These are phyloP conservation scores for Epizoanthus rinbou DNA, from an alignment of 92 coral and sea anemone species.

Conservation along the genomic window DNA sequence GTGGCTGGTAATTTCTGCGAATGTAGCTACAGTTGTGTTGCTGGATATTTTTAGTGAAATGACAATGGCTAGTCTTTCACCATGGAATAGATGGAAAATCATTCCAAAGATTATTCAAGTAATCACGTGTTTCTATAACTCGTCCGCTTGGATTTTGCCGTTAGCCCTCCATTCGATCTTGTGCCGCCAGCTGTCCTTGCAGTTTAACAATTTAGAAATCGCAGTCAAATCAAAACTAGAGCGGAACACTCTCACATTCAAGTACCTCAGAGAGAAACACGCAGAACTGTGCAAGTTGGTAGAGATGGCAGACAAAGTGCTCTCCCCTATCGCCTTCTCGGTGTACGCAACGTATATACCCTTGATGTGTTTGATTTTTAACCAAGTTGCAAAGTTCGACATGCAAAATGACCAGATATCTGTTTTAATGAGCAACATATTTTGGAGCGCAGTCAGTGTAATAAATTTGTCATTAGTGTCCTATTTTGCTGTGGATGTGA, in stretches of 20 bases:
- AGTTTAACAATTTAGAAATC: background rate
- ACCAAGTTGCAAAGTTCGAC: background rate
- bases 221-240: background rate
- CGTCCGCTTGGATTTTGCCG: slow-evolving; percentile 1
- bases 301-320: background rate
- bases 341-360: no score
- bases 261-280: background rate
- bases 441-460: background rate
- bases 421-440: background rate
- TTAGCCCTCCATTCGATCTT: background rate
- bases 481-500: slow-evolving; percentile 5
- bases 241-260: background rate
- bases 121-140: background rate
- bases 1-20: background rate
- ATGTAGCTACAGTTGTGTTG: background rate
- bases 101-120: background rate
- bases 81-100: background rate
- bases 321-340: background rate
- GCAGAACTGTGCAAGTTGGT: background rate
- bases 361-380: background rate
- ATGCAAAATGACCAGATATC: background rate
- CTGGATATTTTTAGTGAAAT: background rate
- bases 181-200: background rate
- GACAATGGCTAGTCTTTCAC: background rate
- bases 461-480: background rate